Evolutionary conservation across 2,888 invertebrate species (phyloP).

Genomic region (Andrena fulva): DNA sequence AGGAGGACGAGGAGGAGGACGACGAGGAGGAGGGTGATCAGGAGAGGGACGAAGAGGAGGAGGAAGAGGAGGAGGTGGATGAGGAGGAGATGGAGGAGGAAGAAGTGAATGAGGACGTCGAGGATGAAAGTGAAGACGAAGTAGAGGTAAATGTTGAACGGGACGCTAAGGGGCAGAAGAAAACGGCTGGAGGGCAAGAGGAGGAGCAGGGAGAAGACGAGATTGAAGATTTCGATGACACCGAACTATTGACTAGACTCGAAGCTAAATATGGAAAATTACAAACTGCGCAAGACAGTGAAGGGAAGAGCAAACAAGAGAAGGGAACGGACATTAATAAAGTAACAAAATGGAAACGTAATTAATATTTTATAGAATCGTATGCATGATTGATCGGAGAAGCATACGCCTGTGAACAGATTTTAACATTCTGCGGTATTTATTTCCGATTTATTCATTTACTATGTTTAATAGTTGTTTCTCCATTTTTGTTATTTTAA

Average conservation of each 20-base stretch:
- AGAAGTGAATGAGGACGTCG: slow-evolving; percentile 62
- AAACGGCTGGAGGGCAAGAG: slow-evolving; percentile 76
- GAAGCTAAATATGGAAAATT: slow-evolving; percentile 77
- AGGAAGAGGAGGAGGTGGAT: slow-evolving; percentile 84
- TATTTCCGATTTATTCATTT: slow-evolving; percentile 13
- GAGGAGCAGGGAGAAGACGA: slow-evolving; percentile 81
- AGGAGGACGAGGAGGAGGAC: slow-evolving; percentile 50
- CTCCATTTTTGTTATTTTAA: slow-evolving; percentile 5
- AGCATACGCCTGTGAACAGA: slow-evolving; percentile 18
- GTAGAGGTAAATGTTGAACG: slow-evolving; percentile 79
- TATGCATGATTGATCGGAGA: slow-evolving; percentile 14
- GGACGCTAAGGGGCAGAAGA: slow-evolving; percentile 60
- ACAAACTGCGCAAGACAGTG: slow-evolving; percentile 77
- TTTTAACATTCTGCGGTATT: slow-evolving; percentile 22
- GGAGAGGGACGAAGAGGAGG: slow-evolving; percentile 75
- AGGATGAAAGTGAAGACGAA: slow-evolving; percentile 73
- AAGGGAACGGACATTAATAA: slow-evolving; percentile 84
- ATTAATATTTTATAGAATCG: slow-evolving; percentile 69
- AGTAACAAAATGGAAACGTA: slow-evolving; percentile 83
- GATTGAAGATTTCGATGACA: slow-evolving; percentile 88
- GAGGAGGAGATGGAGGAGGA: slow-evolving; percentile 65
- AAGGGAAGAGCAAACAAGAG: slow-evolving; percentile 84
- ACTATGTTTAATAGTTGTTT: slow-evolving; percentile 1
- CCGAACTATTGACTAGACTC: slow-evolving; percentile 89
- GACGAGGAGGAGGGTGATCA: slow-evolving; percentile 74